A percentile compares a stretch with the other conserved stretches of the same genome.
phyloP scores from a whole-genome alignment of 2,888 invertebrate genomes.

The Ctena decussata region DNA sequence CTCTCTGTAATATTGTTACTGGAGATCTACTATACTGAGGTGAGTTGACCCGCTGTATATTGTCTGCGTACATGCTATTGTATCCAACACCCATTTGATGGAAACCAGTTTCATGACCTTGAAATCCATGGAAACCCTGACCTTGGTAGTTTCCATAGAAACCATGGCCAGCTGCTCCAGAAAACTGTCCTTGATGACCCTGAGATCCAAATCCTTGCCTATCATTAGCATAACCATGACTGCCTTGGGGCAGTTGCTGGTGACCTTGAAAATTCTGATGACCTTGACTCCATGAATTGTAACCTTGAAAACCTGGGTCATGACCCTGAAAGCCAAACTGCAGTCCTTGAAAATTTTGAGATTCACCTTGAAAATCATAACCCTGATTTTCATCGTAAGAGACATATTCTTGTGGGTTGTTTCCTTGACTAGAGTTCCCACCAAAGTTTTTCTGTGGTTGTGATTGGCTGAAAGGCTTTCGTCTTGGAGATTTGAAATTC shows the following conservation, averaged over 20 bases:
- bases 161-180: slow-evolving; percentile 25
- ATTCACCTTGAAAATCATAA: slow-evolving; percentile 8
- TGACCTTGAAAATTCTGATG: slow-evolving; percentile 41
- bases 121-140: slow-evolving; percentile 32
- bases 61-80: slow-evolving; percentile 59
- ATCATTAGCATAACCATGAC: background rate
- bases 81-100: slow-evolving; percentile 37
- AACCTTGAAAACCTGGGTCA: slow-evolving; percentile 29
- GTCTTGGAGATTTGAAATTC: background rate
- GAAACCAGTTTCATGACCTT: slow-evolving; percentile 43
- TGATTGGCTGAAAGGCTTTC: slow-evolving; percentile 10
- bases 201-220: slow-evolving; percentile 6
- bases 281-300: slow-evolving; percentile 51
- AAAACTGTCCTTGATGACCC: slow-evolving; percentile 36
- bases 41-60: slow-evolving; percentile 54
- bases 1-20: slow-evolving; percentile 77
- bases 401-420: background rate
- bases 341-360: slow-evolving; percentile 25
- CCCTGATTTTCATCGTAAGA: slow-evolving; percentile 9
- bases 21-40: slow-evolving; percentile 72
- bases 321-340: slow-evolving; percentile 49
- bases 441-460: background rate
- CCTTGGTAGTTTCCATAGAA: slow-evolving; percentile 30
- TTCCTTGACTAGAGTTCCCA: slow-evolving; percentile 8
- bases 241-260: background rate